Base-by-base conservation (phyloP, 2,797 vertebrate species). In the Periparus ater region DNA sequence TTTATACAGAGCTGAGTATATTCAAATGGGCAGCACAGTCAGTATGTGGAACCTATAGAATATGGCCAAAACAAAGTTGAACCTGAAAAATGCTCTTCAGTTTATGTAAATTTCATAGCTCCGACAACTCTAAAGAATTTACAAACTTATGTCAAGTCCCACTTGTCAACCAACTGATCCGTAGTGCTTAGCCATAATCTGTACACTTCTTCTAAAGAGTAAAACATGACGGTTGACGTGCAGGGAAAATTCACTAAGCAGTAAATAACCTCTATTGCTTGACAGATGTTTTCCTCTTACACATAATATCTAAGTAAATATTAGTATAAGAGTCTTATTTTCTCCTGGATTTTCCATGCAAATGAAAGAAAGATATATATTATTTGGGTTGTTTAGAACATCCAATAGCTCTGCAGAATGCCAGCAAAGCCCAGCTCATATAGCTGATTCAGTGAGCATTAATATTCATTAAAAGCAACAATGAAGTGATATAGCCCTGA, bases 401-500 rank as follows among this genome's bases (percentile, higher is more conserved):
- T 65, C 50, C 53, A 66, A 58, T 20, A 77, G 30, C 45, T 94
- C 42, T 90, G 50, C 63, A 75, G 18, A 10, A 34, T 53, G 36
- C 36, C 40, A 55, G 57, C 45, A 84, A 87, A 94, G 3, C 50
- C 53, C 55, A 71, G 29, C 42, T 94, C n/a, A 16, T 36, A 12
- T 2, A 51, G 67, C 11, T 82, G 76, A 68, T 85, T 91, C 51
- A 88, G 22, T 71, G 60, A 84, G 11, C 61, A 77, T 93, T 88
- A 95, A 89, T 85, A 89, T 78, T 93, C 80, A 93, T 91, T 66
- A 86, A 79, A 82, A 94, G 8, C 19, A 78, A 47, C 65, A 89
- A 80, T 83, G 10, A 82, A 60, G 60, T 36, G 27, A 53, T 58
- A 72, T 19, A 27, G 13, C 26, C 30, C 45, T 85, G 65, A 93